phyloP scores from a whole-genome alignment of 30 jellyfish, hydroid and myxozoan species.

The Chrysaora quinquecirrha region DNA sequence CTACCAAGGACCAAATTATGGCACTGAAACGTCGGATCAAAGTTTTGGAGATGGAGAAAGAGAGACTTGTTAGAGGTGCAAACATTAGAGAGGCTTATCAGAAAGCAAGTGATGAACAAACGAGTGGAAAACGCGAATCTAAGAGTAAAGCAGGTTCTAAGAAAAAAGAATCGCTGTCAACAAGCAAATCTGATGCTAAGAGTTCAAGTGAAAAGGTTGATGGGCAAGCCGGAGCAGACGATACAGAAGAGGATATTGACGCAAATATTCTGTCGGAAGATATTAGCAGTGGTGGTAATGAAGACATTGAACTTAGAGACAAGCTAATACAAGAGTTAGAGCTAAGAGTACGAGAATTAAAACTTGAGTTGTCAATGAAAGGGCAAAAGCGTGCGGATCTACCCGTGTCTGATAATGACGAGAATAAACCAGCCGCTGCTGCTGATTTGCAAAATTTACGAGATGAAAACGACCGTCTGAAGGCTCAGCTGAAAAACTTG shows the following conservation, averaged over 20 bases:
- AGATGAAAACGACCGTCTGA: slow-evolving; percentile 22
- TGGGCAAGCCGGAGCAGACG: slow-evolving; percentile 31
- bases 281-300: slow-evolving; percentile 18
- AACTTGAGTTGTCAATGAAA: slow-evolving; percentile 25
- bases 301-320: slow-evolving; percentile 60
- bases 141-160: neutral
- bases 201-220: slow-evolving; percentile 14
- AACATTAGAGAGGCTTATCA: slow-evolving; percentile 27
- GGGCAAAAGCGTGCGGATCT: too few species aligned
- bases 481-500: slow-evolving; percentile 24
- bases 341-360: slow-evolving; percentile 46
- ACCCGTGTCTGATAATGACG: too few species aligned
- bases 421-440: neutral
- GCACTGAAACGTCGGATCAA: slow-evolving; percentile 61
- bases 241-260: slow-evolving; percentile 36
- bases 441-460: neutral
- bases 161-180: slow-evolving; percentile 16
- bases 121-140: neutral
- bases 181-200: slow-evolving; percentile 10
- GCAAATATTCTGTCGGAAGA: slow-evolving; percentile 21
- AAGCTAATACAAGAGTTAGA: slow-evolving; percentile 70
- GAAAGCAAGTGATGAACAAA: slow-evolving; percentile 16
- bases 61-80: slow-evolving; percentile 28
- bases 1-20: slow-evolving; percentile 57
- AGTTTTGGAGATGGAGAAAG: slow-evolving; percentile 62